Evolutionary conservation across 2,113 vertebrate genomes (phyloP).

Genomic region (Capreolus pygargus): DNA sequence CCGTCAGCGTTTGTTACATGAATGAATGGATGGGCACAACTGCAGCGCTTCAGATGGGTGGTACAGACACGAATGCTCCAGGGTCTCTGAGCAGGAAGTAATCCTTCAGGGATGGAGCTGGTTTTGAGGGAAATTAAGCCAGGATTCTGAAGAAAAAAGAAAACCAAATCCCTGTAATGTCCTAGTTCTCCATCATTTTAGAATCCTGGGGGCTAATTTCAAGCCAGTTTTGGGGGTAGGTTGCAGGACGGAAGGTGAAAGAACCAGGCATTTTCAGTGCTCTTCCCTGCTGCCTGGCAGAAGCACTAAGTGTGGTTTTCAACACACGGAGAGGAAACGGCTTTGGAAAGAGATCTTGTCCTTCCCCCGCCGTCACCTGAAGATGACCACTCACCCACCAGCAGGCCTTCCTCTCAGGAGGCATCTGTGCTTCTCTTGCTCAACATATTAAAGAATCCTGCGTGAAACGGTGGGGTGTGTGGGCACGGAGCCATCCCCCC

Average conservation of each 20-base stretch:
- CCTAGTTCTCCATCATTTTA: not conserved
- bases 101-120: not conserved
- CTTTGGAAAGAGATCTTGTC: not conserved
- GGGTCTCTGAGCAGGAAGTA: not conserved
- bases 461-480: not conserved
- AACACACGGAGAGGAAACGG: rapidly evolving
- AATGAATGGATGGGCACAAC: not conserved
- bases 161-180: not conserved
- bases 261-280: not conserved
- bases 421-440: not conserved
- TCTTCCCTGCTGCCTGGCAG: not conserved
- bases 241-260: not conserved
- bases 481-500: not conserved
- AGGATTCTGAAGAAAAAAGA: not conserved
- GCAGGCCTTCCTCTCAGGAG: not conserved
- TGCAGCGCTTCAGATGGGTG: not conserved
- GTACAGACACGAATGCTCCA: not conserved
- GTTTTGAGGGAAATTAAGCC: not conserved
- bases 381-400: not conserved
- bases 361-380: rapidly evolving
- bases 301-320: not conserved
- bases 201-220: not conserved
- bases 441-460: rapidly evolving
- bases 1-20: not conserved
- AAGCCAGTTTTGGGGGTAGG: not conserved